Evolutionary conservation across 2,888 invertebrate genomes (phyloP).

Genomic region (Mythimna albipuncta): DNA sequence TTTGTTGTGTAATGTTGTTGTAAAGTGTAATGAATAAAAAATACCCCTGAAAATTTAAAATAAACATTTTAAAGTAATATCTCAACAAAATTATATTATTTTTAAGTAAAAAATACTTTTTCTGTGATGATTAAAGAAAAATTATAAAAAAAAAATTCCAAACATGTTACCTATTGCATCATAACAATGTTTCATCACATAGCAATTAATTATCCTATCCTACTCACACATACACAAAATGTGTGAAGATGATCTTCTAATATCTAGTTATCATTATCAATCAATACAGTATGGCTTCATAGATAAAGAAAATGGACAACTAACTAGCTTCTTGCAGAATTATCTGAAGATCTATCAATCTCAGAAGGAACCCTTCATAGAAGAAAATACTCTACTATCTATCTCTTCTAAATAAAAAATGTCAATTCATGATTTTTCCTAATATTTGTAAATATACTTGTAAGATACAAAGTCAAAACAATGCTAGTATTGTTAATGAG

Average conservation of each 20-base stretch:
- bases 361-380: neutral
- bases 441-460: neutral
- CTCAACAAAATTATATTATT: neutral
- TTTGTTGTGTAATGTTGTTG: too few relatives aligned
- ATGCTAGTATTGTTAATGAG: neutral
- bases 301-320: neutral
- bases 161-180: slow-evolving; percentile 19
- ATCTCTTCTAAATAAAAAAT: neutral
- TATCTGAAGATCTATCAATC: neutral
- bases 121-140: neutral
- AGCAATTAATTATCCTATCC: slow-evolving; percentile 7
- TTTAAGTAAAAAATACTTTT: neutral
- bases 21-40: neutral
- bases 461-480: neutral
- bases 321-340: neutral
- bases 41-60: too few relatives aligned
- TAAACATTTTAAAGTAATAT: too few relatives aligned
- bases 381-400: neutral
- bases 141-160: neutral
- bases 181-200: slow-evolving; percentile 46
- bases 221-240: neutral
- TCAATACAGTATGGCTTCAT: neutral
- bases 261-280: neutral
- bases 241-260: neutral
- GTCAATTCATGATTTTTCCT: neutral